Percentiles rank a stretch among this genome's conserved stretches.
Evolutionary conservation across 2,888 invertebrate species (phyloP).

Genomic region (Clitarchus hookeri): DNA sequence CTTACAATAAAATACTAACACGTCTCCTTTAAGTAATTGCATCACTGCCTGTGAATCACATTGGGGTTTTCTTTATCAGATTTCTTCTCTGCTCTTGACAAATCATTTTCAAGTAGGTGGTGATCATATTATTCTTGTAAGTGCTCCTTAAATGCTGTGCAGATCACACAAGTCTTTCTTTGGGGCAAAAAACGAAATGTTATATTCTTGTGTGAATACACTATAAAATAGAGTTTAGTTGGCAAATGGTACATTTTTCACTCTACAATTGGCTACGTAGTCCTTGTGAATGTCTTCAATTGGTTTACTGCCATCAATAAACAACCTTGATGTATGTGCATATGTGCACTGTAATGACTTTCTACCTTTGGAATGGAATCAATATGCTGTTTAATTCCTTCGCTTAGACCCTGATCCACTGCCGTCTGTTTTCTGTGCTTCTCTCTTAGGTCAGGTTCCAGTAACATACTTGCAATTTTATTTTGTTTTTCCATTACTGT

Average conservation of each 20-base stretch:
- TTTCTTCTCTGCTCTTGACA: not conserved
- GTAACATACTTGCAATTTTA: not conserved
- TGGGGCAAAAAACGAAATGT: not conserved
- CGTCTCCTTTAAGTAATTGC: not conserved
- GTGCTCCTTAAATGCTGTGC: not conserved
- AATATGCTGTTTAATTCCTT: not conserved
- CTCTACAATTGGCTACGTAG: not conserved
- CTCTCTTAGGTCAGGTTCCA: not conserved
- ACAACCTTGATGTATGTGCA: not conserved
- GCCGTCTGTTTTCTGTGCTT: not conserved
- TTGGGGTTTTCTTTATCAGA: not conserved
- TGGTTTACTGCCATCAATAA: not conserved
- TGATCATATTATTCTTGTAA: not conserved
- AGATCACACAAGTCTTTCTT: not conserved
- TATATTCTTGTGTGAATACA: not conserved
- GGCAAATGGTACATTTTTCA: not conserved
- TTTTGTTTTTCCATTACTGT: not conserved
- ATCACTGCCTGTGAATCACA: not conserved
- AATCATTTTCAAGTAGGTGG: not conserved
- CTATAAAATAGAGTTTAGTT: not conserved
- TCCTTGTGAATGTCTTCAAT: slow-evolving; percentile 17
- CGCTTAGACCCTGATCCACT: not conserved
- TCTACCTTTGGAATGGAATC: not conserved
- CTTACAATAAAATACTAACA: not conserved
- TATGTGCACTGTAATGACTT: not conserved